Base-by-base conservation (phyloP, 2,888 invertebrate genomes). In the Drosophila buzzatii region DNA sequence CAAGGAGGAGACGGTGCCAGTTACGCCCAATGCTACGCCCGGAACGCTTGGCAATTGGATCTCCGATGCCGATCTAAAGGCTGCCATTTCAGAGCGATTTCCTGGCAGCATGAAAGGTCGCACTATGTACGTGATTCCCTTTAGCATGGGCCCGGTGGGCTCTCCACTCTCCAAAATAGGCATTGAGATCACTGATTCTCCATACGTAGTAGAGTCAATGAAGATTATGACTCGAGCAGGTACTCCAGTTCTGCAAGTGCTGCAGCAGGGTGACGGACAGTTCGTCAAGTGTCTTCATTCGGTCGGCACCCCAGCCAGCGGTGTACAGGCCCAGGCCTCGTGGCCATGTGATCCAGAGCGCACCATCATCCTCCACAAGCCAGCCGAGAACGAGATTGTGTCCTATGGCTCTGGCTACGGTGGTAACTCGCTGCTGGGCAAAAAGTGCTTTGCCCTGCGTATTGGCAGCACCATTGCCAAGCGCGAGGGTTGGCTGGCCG, bases 341-440 rank as follows among this genome's bases (percentile, higher is more conserved):
- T 99, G 99, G 99, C 99, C 99, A 0, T 99, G 99, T 91, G 99
- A 99, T 94, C 99, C 99, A 0, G 96, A 97, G 60, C 95, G 97
- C 62, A 98, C 98, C 9, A 96, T 99, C 80, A 98, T 99, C 69
- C 94, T 99, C 33, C 99, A 99, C 93, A 95, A 93, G 91, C 94
- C 93, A 31, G 92, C 90, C 2, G 87, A 91, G 16, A 93, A 93
- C 71, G 92, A 92, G 71, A 93, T 93, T 23, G 92, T 93, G 8
- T 93, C 93, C 0, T 93, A 93, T 93, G 99, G 99, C 1, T 99
- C 99, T 73, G 99, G 99, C 1, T 99, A 99, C 90, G 99, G 99
- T 0, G 99, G 99, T 0, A 99, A 99, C 94, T 98, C 98, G 5
- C 93, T 99, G 61, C 94, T 99, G 60, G 99, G 99, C 45, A 99